These are phyloP conservation scores for Tragopan temminckii DNA, from an alignment of 2,797 vertebrate species.

Conservation along the genomic window DNA sequence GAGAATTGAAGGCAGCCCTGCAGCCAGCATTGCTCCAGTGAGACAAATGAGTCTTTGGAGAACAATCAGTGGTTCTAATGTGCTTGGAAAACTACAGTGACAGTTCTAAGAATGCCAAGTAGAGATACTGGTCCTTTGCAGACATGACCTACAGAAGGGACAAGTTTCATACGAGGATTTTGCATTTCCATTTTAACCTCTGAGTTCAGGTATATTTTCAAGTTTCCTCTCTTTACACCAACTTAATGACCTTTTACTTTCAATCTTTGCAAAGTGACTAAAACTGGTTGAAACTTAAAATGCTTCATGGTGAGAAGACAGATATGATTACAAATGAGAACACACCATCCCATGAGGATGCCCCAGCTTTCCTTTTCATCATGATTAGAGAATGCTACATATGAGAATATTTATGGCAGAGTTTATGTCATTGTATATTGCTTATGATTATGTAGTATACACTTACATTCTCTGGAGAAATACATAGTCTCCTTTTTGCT, in stretches of 20 bases:
- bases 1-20: conserved; percentile 8
- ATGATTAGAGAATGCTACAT: not conserved
- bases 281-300: conserved; percentile 33
- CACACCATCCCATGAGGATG: not conserved
- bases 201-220: conserved; percentile 1
- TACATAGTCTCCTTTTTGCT: not conserved
- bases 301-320: conserved; percentile 7
- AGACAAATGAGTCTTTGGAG: conserved; percentile 50
- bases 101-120: conserved; percentile 40
- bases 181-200: conserved; percentile 29
- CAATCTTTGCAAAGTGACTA: conserved; percentile 44
- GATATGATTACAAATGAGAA: conserved; percentile 60
- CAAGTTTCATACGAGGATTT: not conserved
- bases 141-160: not conserved
- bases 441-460: conserved; percentile 23
- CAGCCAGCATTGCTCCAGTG: not conserved
- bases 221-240: not conserved
- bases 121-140: conserved; percentile 25
- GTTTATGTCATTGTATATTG: conserved; percentile 1
- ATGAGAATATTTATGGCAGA: not conserved
- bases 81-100: conserved; percentile 34
- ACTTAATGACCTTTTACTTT: not conserved
- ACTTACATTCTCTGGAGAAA: not conserved
- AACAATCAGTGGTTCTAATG: conserved; percentile 29
- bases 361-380: not conserved